Percentiles rank a stretch among this genome's conserved stretches.
Conservation (phyloP, 2,888 invertebrate species). For the Hirudinaria manillensis region DNA sequence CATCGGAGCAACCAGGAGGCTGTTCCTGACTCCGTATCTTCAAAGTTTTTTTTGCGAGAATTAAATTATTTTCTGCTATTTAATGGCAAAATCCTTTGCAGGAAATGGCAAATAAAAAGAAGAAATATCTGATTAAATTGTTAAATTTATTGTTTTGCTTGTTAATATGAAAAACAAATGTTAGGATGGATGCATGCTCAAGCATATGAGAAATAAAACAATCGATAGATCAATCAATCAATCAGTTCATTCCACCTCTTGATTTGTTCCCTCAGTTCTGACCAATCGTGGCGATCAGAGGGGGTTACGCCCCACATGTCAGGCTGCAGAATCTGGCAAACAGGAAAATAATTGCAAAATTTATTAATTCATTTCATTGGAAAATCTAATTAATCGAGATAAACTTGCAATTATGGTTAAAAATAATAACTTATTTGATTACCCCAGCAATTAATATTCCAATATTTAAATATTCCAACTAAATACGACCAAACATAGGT, state of each 20-base stretch:
- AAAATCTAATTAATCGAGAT: not conserved
- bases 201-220: no score
- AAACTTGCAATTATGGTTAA: not conserved
- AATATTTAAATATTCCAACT: not conserved
- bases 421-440: no score
- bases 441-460: not conserved
- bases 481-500: not conserved
- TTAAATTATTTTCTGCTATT: not conserved
- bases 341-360: not conserved
- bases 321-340: conserved; percentile 74
- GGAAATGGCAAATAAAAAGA: conserved; percentile 9
- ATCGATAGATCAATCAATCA: not conserved
- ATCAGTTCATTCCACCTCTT: conserved; percentile 57
- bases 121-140: not conserved
- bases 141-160: not conserved
- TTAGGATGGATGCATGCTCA: no score
- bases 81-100: not conserved
- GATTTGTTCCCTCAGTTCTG: conserved; percentile 72
- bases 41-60: not conserved
- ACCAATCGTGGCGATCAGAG: conserved; percentile 77
- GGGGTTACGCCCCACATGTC: conserved; percentile 94
- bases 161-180: not conserved
- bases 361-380: not conserved
- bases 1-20: conserved; percentile 89
- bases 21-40: conserved; percentile 81